Base-by-base conservation (phyloP, 1,140 invertebrate species). In the Pseudomyrmex gracilis region DNA sequence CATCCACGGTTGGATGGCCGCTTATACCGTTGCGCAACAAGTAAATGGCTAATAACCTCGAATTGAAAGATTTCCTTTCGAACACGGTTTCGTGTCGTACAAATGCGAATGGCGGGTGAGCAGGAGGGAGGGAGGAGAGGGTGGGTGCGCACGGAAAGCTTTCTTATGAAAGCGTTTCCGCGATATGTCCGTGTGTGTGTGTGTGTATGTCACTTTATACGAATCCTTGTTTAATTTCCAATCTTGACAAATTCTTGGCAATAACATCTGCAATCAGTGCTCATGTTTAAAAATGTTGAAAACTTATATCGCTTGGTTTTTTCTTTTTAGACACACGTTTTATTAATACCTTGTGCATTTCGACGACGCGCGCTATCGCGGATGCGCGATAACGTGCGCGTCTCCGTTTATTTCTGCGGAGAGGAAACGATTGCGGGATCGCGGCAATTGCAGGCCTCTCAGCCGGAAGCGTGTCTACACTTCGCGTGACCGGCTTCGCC, bases 401-500 rank as follows among this genome's bases (percentile, higher is more conserved):
- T 47, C 51, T 60, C 9, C 22, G 53, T 82, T 45, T 47, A 2
- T 34, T 51, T 51, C 13, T 51, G 49, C 49, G 49, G 45, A 49
- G 53, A 83, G 80, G 78, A 86, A 87, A 60, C 47, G 55, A 68
- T 83, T 57, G 55, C 61, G 24, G 63, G 43, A 63, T 58, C 66
- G 57, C 10, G 45, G 66, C 34, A 45, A 87, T 83, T 71, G n/a
- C 66, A 51, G 67, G 10, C 43, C 20, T 15, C 47, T 47, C 58
- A 71, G 17, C 82, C 85, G 86, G 85, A 88, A 88, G 70, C 9
- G n/a, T 66, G 63, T 66, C 45, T 58, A 49, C 57, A 34, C 24
- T 70, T 87, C 55, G 86, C 85, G 85, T 87, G 85, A 87, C 85
- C 66, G 53, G 68, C 66, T 34, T 34, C 20, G 60, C 20, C 10